Conservation (phyloP, 2,888 invertebrate species). For the Achlya flavicornis region DNA sequence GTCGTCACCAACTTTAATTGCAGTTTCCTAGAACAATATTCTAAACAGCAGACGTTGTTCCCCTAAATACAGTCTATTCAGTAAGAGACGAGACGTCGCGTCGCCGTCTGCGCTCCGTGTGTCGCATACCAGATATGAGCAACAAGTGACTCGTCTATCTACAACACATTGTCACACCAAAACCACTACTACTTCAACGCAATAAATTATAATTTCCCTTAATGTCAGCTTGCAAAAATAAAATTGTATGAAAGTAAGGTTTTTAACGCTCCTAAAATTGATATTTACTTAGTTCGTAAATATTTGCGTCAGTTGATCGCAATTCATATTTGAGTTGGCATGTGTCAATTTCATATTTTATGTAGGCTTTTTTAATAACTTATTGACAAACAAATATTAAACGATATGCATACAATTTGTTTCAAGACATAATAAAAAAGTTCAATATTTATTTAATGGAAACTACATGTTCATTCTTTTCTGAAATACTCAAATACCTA, state of each 20-base stretch:
- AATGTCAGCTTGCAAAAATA: slow-evolving; percentile 15
- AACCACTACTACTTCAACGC: slow-evolving; percentile 30
- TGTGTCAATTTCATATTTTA: neutral
- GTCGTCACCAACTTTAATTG: neutral
- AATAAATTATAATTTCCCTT: slow-evolving; percentile 21
- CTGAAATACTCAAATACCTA: too few relatives aligned
- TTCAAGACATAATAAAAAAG: too few relatives aligned
- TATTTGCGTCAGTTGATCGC: slow-evolving; percentile 1
- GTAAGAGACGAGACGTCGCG: slow-evolving; percentile 36
- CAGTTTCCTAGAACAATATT: slow-evolving; percentile 11
- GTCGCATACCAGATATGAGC: slow-evolving; percentile 58
- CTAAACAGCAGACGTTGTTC: slow-evolving; percentile 25
- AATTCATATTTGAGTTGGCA: neutral
- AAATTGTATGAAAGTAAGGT: neutral
- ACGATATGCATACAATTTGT: too few relatives aligned
- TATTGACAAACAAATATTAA: too few relatives aligned
- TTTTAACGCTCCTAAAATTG: neutral
- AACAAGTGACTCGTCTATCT: slow-evolving; percentile 60
- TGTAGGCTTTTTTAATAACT: neutral
- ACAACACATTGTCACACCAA: slow-evolving; percentile 38
- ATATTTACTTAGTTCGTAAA: slow-evolving; percentile 6
- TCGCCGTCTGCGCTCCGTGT: slow-evolving; percentile 39
- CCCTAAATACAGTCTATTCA: slow-evolving; percentile 39
- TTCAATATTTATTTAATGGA: too few relatives aligned
- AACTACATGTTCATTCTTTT: too few relatives aligned